Evolutionary conservation across 2,113 vertebrate species (phyloP).

Genomic region (Lepisosteus osseus): DNA sequence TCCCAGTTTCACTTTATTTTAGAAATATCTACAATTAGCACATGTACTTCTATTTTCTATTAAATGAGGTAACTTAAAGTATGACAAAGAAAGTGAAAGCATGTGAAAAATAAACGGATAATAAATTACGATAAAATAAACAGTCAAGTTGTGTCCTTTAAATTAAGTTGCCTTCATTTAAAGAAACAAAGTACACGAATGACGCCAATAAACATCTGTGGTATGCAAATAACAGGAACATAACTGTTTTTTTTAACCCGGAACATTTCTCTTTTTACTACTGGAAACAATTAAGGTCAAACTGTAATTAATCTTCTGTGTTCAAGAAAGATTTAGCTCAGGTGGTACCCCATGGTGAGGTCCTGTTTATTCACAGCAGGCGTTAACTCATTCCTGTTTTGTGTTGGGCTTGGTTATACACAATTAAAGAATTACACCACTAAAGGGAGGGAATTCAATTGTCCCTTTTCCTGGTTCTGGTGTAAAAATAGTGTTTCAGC

Average conservation of each 20-base stretch:
- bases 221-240: neutral
- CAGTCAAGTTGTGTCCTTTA: too few species aligned
- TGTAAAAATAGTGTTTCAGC: slow-evolving; percentile 22
- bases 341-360: slow-evolving; percentile 9
- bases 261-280: neutral
- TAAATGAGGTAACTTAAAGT: too few species aligned
- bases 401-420: slow-evolving; percentile 19
- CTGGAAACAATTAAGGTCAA: slow-evolving; percentile 22
- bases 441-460: slow-evolving; percentile 22
- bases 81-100: too few species aligned
- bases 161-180: too few species aligned
- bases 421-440: slow-evolving; percentile 22
- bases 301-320: slow-evolving; percentile 4
- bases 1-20: too few species aligned
- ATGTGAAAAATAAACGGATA: too few species aligned
- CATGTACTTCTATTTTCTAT: too few species aligned
- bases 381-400: slow-evolving; percentile 23
- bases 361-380: slow-evolving; percentile 16
- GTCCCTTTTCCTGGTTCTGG: slow-evolving; percentile 19
- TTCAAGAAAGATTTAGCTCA: slow-evolving; percentile 20
- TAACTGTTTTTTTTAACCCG: neutral
- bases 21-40: too few species aligned
- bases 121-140: too few species aligned
- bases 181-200: too few species aligned
- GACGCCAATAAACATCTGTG: neutral